These are phyloP conservation scores for Euproctis similis DNA, from an alignment of 2,888 invertebrate species.

Conservation along the genomic window DNA sequence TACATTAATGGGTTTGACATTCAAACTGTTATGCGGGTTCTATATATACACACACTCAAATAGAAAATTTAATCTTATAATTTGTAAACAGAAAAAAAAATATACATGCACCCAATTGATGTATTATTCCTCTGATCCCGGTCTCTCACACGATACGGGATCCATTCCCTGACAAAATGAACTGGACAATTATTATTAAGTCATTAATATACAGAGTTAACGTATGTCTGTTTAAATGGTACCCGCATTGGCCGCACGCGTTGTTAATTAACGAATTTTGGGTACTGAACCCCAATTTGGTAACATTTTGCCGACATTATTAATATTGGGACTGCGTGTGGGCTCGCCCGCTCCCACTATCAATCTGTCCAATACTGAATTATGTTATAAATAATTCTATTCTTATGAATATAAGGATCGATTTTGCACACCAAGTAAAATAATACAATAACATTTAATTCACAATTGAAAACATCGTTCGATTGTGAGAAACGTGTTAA, in stretches of 20 bases:
- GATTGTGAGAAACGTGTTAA: constrained; percentile 1
- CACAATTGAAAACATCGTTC: constrained; percentile 4
- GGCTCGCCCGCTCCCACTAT: constrained; percentile 26
- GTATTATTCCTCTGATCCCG: constrained; percentile 15
- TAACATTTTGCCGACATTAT: constrained; percentile 26
- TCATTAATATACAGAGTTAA: constrained; percentile 41
- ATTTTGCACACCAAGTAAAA: background rate
- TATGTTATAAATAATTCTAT: no score
- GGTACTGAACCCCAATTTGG: constrained; percentile 30
- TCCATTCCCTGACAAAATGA: constrained; percentile 31
- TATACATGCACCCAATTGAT: constrained; percentile 19
- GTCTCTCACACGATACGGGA: constrained; percentile 27
- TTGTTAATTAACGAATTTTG: constrained; percentile 32
- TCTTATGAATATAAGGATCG: background rate
- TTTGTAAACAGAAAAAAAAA: constrained; percentile 26
- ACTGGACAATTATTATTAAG: constrained; percentile 58
- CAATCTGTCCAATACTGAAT: no score
- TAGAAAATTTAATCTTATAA: constrained; percentile 20
- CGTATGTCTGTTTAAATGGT: constrained; percentile 30
- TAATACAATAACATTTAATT: constrained; percentile 3
- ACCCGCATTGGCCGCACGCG: constrained; percentile 48
- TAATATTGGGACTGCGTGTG: constrained; percentile 34
- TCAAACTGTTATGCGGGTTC: constrained; percentile 18
- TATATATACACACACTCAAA: constrained; percentile 17
- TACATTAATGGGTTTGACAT: no score